Evolutionary conservation across 1,140 invertebrate genomes (phyloP), one percentile per base, ranked within the genome.

Genomic region (Oppia nitens): DNA sequence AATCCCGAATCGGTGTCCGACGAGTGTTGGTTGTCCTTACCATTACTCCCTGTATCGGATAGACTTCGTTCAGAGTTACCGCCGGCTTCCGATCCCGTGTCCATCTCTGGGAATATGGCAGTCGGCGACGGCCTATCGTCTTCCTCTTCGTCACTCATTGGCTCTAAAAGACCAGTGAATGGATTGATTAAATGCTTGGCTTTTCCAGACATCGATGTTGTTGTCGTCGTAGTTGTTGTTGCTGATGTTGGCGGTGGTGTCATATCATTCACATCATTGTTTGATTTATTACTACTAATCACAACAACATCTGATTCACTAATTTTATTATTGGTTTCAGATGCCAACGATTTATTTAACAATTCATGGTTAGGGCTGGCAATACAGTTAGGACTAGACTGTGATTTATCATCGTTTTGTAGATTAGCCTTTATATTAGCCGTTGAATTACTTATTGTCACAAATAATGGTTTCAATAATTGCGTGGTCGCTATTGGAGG

Each of bases 151-250:
- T 68, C 69, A 3, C 79, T 78, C 77, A 84, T 81, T 1, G 83
- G 83, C 69, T 91, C 87, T 64, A 92, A 70, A 63, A 85, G 80
- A 14, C 87, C 87, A 3, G 87, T 89, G 61, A 87, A 75, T 3
- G 87, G 87, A 75, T 90, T 92, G 29, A 90, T 85, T 2, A 90
- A 77, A 74, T 84, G 84, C 66, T 84, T 81, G 50, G 80, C 74
- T 61, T 64, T 66, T 48, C 48, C 63, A 58, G 55, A 56, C 48
- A 61, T 56, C 55, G 49, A 53, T 53, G 62, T n/a, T 48, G 54
- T 21, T 55, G 61, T 23, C 53, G 48, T 48, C 47, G 52, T 53
- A 53, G 57, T 11, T 50, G n/a, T 53, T n/a, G n/a, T n/a, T 59
- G 49, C 54, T 53, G 62, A 23, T 48, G 54, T 21, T 55, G 61